A percentile compares a stretch with the other conserved stretches of the same genome.
Conservation (phyloP, 2,797 vertebrate genomes). For the Eidolon dupreanum region DNA sequence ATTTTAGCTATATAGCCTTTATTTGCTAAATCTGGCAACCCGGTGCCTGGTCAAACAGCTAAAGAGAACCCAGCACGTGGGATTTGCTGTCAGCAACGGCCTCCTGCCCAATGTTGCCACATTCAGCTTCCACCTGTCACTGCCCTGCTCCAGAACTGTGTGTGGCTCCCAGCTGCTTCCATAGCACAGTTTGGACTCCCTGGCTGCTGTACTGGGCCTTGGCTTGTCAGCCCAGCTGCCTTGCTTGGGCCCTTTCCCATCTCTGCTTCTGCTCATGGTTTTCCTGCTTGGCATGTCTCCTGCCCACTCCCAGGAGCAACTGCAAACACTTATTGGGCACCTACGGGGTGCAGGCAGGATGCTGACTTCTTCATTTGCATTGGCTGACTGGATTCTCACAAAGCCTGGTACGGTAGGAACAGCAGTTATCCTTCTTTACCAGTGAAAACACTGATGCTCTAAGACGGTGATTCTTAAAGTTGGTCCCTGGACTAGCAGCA, state of each 20-base stretch:
- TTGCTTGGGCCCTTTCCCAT: not conserved
- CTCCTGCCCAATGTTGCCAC: not conserved
- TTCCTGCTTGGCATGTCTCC: not conserved
- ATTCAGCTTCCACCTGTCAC: slow-evolving; percentile 21
- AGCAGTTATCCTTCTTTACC: not conserved
- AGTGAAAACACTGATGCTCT: not conserved
- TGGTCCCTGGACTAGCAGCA: not conserved
- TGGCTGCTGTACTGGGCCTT: not conserved
- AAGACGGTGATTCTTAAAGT: not conserved
- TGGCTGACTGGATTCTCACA: not conserved
- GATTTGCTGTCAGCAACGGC: not conserved
- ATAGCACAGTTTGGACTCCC: not conserved
- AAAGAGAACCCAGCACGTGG: not conserved
- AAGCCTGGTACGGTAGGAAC: not conserved
- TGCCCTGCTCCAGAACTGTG: not conserved
- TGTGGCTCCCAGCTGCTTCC: slow-evolving; percentile 12
- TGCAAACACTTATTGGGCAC: not conserved
- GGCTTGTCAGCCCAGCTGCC: slow-evolving; percentile 11
- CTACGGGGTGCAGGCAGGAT: not conserved
- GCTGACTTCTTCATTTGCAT: not conserved
- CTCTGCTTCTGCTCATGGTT: not conserved
- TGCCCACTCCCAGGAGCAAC: not conserved
- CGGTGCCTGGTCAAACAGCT: not conserved
- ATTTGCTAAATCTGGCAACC: slow-evolving; percentile 12
- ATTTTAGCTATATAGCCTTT: not conserved